Evolutionary conservation across 2,113 vertebrate species (phyloP).

Genomic region (Smithornis capensis): DNA sequence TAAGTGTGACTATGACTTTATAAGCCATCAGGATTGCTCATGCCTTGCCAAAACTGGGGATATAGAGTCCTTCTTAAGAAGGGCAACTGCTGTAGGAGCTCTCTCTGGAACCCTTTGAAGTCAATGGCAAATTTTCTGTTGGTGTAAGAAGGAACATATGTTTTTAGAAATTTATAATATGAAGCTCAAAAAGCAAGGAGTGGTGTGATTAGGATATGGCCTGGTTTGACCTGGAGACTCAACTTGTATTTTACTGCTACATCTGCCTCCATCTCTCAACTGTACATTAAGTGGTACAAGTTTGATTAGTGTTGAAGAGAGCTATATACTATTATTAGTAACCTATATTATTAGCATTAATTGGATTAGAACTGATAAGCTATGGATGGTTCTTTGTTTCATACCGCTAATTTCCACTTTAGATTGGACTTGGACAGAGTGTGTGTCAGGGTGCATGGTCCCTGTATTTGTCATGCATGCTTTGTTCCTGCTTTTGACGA

Average conservation of each 20-base stretch:
- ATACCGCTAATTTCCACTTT: not conserved
- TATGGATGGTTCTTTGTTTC: not conserved
- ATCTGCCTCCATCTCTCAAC: not conserved
- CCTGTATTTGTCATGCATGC: not conserved
- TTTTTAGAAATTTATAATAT: slow-evolving; percentile 38
- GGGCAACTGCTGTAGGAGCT: not conserved
- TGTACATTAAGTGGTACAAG: not conserved
- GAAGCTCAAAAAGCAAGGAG: not conserved
- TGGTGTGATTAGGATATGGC: not conserved
- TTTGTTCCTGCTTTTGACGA: slow-evolving; percentile 10
- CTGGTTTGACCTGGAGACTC: slow-evolving; percentile 39
- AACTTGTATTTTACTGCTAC: not conserved
- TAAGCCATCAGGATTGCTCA: not conserved
- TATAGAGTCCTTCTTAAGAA: not conserved
- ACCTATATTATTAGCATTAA: not conserved
- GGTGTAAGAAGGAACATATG: slow-evolving; percentile 36
- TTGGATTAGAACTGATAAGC: not conserved
- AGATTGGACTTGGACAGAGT: not conserved
- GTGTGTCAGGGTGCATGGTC: not conserved
- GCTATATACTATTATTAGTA: not conserved
- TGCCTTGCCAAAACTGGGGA: not conserved
- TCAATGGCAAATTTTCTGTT: slow-evolving; percentile 33
- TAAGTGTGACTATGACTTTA: not conserved
- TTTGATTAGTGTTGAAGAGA: not conserved
- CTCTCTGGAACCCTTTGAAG: not conserved